Base-by-base conservation (phyloP, 2,888 invertebrate species). In the Glaucopsyche alexis region DNA sequence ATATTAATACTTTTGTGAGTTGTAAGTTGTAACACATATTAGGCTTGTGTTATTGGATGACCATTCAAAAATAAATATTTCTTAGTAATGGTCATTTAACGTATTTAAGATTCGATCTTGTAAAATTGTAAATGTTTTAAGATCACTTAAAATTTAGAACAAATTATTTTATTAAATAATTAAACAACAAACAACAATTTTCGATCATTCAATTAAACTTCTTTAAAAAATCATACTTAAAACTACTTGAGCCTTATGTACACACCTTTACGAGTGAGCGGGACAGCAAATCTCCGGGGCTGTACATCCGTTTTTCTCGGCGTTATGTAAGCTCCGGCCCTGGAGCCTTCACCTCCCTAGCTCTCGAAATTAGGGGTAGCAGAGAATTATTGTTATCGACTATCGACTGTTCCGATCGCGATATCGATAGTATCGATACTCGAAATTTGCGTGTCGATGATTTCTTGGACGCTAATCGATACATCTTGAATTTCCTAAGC, bases 291-390 rank as follows among this genome's bases (percentile, higher is more conserved):
- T 77, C 79, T 82, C 83, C 81, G 83, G 85, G 85, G 86, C 78
- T 80, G 85, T 86, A 88, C 89, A 88, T 90, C 90, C 91, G 90
- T 86, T 91, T 90, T 89, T 84, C 91, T 87, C 90, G 75, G 81
- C 85, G 89, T 93, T 93, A 93, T 89, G 88, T 92, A 93, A 93
- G 92, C 90, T 88, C 84, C 89, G 84, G 88, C 88, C 90, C 89
- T 85, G 90, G 90, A 90, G 90, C 90, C 87, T 86, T 82, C 83
- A 81, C 76, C 78, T 78, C 78, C 76, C 76, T 75, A 75, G 75
- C 72, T 69, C 75, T 69, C 67, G 13, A 50, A 65, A 66, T 47
- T 73, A 71, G 72, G 71, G 74, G 67, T 71, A 29, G 71, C 52
- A 11, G 71, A 69, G 69, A 75, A 50, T 45, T 40, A 71, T 65